These are phyloP conservation scores for Troides aeacus DNA, from an alignment of 2,888 invertebrate genomes.

Conservation along the genomic window DNA sequence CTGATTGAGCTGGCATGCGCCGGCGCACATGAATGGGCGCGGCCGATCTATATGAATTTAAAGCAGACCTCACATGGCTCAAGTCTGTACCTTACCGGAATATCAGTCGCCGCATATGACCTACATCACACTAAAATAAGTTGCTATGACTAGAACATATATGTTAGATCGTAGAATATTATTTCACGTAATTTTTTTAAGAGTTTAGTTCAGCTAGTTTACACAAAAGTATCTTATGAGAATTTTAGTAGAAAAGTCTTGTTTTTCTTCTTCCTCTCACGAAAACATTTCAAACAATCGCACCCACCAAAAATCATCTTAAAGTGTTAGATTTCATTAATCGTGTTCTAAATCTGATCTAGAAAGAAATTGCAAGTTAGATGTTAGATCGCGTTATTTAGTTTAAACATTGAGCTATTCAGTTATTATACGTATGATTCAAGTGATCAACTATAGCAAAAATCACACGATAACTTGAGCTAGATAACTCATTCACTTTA, in stretches of 20 bases:
- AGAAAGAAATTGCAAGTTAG: background rate
- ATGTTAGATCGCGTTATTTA: background rate
- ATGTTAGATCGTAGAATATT: background rate
- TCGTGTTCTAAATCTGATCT: background rate
- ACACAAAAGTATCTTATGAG: background rate
- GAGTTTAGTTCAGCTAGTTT: background rate
- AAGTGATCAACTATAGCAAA: too few relatives aligned
- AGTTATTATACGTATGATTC: too few relatives aligned
- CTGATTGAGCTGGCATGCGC: constrained; percentile 14
- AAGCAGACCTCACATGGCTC: constrained; percentile 48
- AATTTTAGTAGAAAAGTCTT: background rate
- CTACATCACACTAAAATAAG: constrained; percentile 17
- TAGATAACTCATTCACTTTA: too few relatives aligned
- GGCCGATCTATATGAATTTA: constrained; percentile 66
- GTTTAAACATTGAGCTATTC: too few relatives aligned
- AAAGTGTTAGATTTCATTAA: background rate
- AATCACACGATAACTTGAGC: too few relatives aligned
- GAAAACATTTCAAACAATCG: background rate
- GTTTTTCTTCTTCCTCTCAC: background rate
- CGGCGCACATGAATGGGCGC: constrained; percentile 51
- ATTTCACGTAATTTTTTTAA: background rate
- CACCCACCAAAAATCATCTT: background rate
- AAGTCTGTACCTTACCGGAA: constrained; percentile 34
- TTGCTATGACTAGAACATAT: constrained; percentile 1
- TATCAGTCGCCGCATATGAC: constrained; percentile 23